A percentile compares a stretch with the other conserved stretches of the same genome.
Conservation (phyloP, 2,888 invertebrate genomes). For the Chloromyia formosa region DNA sequence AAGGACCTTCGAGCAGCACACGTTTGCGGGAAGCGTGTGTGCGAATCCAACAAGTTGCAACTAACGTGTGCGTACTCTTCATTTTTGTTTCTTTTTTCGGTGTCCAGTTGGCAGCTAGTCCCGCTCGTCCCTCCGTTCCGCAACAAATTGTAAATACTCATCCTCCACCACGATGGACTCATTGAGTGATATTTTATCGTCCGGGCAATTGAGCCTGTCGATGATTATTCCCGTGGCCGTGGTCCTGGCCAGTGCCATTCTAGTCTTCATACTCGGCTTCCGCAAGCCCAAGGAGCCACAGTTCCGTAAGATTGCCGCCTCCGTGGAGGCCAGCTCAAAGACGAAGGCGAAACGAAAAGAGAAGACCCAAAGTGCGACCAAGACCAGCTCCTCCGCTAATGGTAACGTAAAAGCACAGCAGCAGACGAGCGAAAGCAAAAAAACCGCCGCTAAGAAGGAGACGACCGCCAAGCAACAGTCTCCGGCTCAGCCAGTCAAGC, state of each 20-base stretch:
- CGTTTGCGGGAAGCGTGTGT: no score
- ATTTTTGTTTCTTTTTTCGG: no score
- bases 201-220: constrained; percentile 3
- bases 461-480: not conserved
- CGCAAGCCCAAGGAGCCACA: constrained; percentile 33
- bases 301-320: constrained; percentile 30
- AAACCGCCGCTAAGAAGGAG: constrained; percentile 5
- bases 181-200: not conserved
- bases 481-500: no score
- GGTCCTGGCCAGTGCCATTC: constrained; percentile 18
- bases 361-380: not conserved
- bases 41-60: no score
- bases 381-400: not conserved
- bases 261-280: constrained; percentile 29
- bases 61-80: no score
- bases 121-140: no score
- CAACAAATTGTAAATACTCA: no score
- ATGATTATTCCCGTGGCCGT: constrained; percentile 18
- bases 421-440: not conserved
- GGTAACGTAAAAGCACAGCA: not conserved
- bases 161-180: constrained; percentile 36
- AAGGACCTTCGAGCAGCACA: no score
- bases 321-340: not conserved
- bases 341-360: constrained; percentile 30
- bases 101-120: no score